These are phyloP conservation scores for Antitype chi DNA, from an alignment of 2,888 invertebrate species.

Conservation along the genomic window DNA sequence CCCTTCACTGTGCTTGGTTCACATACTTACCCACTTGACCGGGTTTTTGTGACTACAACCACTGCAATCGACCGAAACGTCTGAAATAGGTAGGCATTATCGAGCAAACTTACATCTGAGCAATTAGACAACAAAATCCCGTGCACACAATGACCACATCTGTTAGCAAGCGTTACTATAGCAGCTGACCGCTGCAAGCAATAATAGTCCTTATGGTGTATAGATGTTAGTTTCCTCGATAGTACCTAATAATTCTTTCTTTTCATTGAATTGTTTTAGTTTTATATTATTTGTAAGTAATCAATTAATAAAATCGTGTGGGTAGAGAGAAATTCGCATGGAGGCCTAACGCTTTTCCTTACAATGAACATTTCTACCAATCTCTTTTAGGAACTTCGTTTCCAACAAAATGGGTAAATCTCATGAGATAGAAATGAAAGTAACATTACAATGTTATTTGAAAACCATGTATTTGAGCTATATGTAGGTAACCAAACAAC, in stretches of 20 bases:
- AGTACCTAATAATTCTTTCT: background rate
- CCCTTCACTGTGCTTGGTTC: background rate
- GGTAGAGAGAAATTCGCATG: background rate
- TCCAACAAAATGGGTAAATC: background rate
- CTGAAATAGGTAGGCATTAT: background rate
- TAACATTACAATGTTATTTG: constrained; percentile 6
- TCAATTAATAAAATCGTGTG: too few species aligned
- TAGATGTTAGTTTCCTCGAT: too few species aligned
- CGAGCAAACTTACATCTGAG: too few species aligned
- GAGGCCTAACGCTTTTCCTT: background rate
- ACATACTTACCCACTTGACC: background rate
- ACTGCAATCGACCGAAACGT: background rate
- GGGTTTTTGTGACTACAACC: background rate
- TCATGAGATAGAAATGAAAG: constrained; percentile 20
- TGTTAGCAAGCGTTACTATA: too few species aligned
- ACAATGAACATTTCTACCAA: background rate
- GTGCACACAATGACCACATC: too few species aligned
- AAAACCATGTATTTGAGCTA: constrained; percentile 40
- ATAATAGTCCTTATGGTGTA: too few species aligned
- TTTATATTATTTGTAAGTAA: background rate
- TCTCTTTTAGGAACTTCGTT: background rate
- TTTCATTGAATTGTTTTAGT: background rate
- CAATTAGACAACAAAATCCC: too few species aligned
- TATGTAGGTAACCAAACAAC: constrained; percentile 16
- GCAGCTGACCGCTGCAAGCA: too few species aligned